A percentile compares a stretch with the other conserved stretches of the same genome.
Evolutionary conservation across 2,888 invertebrate species (phyloP).

Genomic region (Zygothrica quintamaculata): DNA sequence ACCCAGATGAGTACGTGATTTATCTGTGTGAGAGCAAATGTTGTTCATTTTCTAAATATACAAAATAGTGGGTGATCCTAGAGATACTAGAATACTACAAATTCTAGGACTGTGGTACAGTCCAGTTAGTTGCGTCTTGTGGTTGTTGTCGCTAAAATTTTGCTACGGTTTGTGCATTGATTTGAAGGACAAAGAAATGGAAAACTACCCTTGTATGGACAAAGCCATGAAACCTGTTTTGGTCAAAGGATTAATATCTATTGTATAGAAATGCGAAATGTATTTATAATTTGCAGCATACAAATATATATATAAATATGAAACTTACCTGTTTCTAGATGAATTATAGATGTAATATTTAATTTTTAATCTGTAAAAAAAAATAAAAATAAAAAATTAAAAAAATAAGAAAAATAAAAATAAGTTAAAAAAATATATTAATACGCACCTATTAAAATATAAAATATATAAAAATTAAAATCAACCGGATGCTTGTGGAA

Average conservation of each 20-base stretch:
- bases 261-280: slow-evolving; percentile 35
- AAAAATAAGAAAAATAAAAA: slow-evolving; percentile 1
- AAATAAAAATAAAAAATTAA: slow-evolving; percentile 1
- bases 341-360: background rate
- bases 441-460: slow-evolving; percentile 9
- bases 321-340: slow-evolving; percentile 45
- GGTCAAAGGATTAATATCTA: slow-evolving; percentile 61
- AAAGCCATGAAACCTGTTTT: slow-evolving; percentile 62
- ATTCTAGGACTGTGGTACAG: slow-evolving; percentile 52
- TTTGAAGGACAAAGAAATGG: slow-evolving; percentile 53
- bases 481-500: background rate
- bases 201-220: slow-evolving; percentile 46
- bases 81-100: background rate
- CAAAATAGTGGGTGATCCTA: slow-evolving; percentile 58
- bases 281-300: slow-evolving; percentile 24
- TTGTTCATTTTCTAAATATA: slow-evolving; percentile 27
- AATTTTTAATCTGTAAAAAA: slow-evolving; percentile 33
- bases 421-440: slow-evolving; percentile 17
- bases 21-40: slow-evolving; percentile 67
- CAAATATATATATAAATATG: background rate
- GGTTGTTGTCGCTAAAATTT: slow-evolving; percentile 62
- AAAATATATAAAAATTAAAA: slow-evolving; percentile 5
- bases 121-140: slow-evolving; percentile 58
- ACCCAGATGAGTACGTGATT: slow-evolving; percentile 54
- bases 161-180: slow-evolving; percentile 19